These are phyloP conservation scores for Nothoprocta pentlandii DNA, from an alignment of 2,113 vertebrate species.

Conservation along the genomic window DNA sequence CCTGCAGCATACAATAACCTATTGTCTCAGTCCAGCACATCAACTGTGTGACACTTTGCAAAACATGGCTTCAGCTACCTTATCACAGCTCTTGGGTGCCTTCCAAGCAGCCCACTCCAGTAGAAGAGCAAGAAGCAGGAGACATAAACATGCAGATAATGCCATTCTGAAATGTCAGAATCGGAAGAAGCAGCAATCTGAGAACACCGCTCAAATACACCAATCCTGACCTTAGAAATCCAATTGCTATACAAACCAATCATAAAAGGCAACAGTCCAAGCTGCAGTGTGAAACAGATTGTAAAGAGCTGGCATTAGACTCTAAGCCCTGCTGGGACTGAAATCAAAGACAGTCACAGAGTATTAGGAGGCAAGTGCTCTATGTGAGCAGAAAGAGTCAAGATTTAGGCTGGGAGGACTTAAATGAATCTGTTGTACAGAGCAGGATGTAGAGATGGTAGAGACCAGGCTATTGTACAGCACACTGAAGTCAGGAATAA, in stretches of 20 bases:
- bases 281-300: not conserved
- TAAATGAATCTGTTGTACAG: not conserved
- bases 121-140: not conserved
- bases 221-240: not conserved
- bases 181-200: fast-evolving
- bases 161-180: not conserved
- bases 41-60: not conserved
- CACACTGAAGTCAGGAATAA: not conserved
- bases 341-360: not conserved
- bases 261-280: not conserved
- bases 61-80: not conserved
- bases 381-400: not conserved
- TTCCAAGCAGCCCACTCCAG: not conserved
- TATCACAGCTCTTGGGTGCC: not conserved
- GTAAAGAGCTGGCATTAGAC: not conserved
- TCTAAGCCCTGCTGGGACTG: not conserved
- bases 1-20: not conserved
- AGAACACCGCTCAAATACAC: not conserved
- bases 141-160: not conserved
- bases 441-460: not conserved
- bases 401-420: not conserved
- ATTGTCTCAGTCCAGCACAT: not conserved
- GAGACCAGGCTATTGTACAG: not conserved
- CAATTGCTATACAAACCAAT: not conserved
- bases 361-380: not conserved